Evolutionary conservation across 1,140 invertebrate species (phyloP).

Genomic region (Lethrus apterus): DNA sequence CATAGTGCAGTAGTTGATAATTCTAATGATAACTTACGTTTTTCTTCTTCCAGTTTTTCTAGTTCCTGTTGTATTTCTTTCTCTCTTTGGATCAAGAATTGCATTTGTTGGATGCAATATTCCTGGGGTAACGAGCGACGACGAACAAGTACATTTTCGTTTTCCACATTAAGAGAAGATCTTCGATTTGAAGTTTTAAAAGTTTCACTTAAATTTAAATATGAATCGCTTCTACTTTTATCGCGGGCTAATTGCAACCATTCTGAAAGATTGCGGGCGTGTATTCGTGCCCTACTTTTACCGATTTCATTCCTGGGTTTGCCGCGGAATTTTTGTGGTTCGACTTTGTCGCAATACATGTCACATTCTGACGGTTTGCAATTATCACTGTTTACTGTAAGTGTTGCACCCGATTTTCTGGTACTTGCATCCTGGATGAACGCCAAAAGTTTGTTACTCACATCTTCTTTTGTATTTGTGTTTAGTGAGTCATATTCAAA

Average conservation of each 20-base stretch:
- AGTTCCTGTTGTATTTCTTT: constrained; percentile 56
- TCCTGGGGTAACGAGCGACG: constrained; percentile 57
- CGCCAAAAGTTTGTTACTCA: constrained; percentile 45
- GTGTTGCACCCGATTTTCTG: not conserved
- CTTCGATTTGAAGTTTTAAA: no score
- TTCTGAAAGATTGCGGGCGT: constrained; percentile 43
- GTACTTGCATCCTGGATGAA: constrained; percentile 44
- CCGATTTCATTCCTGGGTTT: not conserved
- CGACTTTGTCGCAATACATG: no score
- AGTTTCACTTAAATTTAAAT: no score
- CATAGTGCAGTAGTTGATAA: no score
- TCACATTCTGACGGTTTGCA: no score
- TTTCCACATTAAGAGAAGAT: no score
- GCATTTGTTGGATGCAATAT: constrained; percentile 59
- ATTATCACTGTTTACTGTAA: no score
- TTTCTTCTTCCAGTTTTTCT: constrained; percentile 49
- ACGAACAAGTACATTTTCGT: constrained; percentile 25
- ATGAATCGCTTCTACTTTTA: constrained; percentile 28
- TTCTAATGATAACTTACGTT: constrained; percentile 36
- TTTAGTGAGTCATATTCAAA: not conserved
- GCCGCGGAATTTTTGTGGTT: not conserved
- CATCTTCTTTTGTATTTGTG: constrained; percentile 27
- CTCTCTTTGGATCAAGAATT: constrained; percentile 60
- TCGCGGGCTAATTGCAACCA: constrained; percentile 46
- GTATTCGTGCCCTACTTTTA: constrained; percentile 37